Conservation (phyloP, 2,888 invertebrate genomes). For the Drosophila yooni region DNA sequence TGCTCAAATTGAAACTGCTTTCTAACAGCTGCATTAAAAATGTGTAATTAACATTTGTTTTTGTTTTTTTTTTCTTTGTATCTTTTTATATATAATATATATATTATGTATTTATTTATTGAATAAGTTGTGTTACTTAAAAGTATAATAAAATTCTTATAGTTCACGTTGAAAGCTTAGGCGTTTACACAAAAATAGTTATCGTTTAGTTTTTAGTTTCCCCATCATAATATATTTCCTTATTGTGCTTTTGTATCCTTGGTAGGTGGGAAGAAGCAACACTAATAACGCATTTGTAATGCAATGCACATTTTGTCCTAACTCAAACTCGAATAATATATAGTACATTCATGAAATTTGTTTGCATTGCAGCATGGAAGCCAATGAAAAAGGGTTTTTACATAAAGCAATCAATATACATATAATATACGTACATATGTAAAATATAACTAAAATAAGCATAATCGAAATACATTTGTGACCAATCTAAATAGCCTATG, state of each 20-base stretch:
- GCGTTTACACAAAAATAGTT: slow-evolving; percentile 58
- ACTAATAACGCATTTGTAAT: slow-evolving; percentile 70
- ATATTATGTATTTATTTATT: slow-evolving; percentile 45
- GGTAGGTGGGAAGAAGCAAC: slow-evolving; percentile 39
- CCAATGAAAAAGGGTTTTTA: slow-evolving; percentile 61
- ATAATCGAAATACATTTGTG: slow-evolving; percentile 35
- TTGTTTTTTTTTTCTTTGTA: slow-evolving; percentile 8
- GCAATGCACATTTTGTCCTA: slow-evolving; percentile 72
- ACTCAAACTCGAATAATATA: slow-evolving; percentile 52
- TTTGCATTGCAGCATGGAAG: slow-evolving; percentile 71
- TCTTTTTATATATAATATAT: slow-evolving; percentile 17
- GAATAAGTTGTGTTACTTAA: slow-evolving; percentile 44
- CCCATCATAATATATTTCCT: slow-evolving; percentile 9
- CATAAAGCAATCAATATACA: slow-evolving; percentile 64
- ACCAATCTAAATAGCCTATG: slow-evolving; percentile 38
- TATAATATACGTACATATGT: slow-evolving; percentile 47
- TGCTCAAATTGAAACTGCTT: slow-evolving; percentile 48
- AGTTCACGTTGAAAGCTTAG: slow-evolving; percentile 67
- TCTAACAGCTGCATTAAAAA: slow-evolving; percentile 50
- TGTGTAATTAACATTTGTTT: slow-evolving; percentile 32
- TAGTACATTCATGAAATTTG: slow-evolving; percentile 50
- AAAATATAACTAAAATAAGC: slow-evolving; percentile 60
- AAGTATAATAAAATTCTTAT: slow-evolving; percentile 66
- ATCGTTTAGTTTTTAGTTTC: slow-evolving; percentile 11
- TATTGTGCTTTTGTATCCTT: slow-evolving; percentile 15